Evolutionary conservation across 2,888 invertebrate genomes (phyloP), one percentile per base, ranked within the genome.

Genomic region (Lycia hirtaria): DNA sequence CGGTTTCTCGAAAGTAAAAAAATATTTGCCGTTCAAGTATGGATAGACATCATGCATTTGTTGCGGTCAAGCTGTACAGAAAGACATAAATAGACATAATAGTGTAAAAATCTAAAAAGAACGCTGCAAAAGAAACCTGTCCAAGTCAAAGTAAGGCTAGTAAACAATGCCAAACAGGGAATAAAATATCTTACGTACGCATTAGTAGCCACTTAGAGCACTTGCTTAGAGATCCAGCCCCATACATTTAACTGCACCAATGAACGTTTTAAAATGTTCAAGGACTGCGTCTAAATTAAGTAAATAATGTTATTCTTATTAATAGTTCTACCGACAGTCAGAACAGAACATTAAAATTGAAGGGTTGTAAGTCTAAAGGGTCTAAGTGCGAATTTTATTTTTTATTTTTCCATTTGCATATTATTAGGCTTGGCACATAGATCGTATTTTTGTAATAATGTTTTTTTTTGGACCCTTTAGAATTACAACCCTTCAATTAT

Each of bases 121-220:
- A 44, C 40, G 37, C n/a, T 7, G 32, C 37, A 44, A 37, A 59
- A 62, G 59, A 61, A 64, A 56, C 61, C 59, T 54, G 62, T 57
- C 65, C 30, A 24, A 26, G 50, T 48, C 54, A 50, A 55, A 62
- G 56, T 56, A 49, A 57, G 49, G 47, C 44, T 53, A 61, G 53
- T 37, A 60, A 56, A 52, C 58, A 32, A 54, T 48, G 38, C 67
- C 61, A 62, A 63, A 65, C 47, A 44, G 59, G 65, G 62, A 65
- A 52, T 61, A n/a, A 60, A 57, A 61, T 63, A 63, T 44, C 35
- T 62, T 59, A 51, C 37, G 41, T 47, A 48, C 48, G 55, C 52
- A 55, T 57, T 47, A 56, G 57, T 54, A 45, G 41, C 45, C 53
- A 59, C 38, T 49, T 53, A 56, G 26, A 53, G 45, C 44, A 15